Conservation (phyloP, 2,113 vertebrate species). For the Pedetes capensis region DNA sequence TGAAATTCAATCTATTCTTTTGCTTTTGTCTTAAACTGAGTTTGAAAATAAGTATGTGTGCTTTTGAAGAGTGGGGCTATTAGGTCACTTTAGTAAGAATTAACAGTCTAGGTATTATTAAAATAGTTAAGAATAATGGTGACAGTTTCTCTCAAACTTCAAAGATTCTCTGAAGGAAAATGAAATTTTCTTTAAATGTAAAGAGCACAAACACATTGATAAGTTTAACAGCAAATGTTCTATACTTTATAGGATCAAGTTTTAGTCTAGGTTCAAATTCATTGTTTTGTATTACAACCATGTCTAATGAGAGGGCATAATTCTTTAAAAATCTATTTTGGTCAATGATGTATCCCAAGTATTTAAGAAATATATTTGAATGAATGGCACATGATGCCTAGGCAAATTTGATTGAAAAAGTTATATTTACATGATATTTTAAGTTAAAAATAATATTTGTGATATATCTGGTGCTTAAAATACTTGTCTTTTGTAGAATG, state of each 20-base stretch:
- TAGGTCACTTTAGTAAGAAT: background rate
- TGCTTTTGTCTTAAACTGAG: conserved; percentile 29
- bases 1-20: conserved; percentile 4
- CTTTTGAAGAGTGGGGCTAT: background rate
- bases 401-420: background rate
- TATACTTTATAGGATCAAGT: background rate
- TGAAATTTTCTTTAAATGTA: background rate
- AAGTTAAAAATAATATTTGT: background rate
- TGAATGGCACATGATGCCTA: background rate
- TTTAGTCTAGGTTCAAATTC: background rate
- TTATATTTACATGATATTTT: background rate
- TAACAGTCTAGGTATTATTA: conserved; percentile 27
- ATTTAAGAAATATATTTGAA: background rate
- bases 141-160: background rate
- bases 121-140: conserved; percentile 38
- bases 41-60: background rate
- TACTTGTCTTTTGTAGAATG: background rate
- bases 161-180: background rate
- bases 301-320: background rate
- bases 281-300: background rate
- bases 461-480: background rate
- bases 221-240: background rate
- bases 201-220: background rate
- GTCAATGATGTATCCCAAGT: background rate
- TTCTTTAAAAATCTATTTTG: background rate